Percentiles rank a stretch among this genome's conserved stretches.
These are phyloP conservation scores for Andrena chrysosceles DNA, from an alignment of 2,888 invertebrate species.

Conservation along the genomic window DNA sequence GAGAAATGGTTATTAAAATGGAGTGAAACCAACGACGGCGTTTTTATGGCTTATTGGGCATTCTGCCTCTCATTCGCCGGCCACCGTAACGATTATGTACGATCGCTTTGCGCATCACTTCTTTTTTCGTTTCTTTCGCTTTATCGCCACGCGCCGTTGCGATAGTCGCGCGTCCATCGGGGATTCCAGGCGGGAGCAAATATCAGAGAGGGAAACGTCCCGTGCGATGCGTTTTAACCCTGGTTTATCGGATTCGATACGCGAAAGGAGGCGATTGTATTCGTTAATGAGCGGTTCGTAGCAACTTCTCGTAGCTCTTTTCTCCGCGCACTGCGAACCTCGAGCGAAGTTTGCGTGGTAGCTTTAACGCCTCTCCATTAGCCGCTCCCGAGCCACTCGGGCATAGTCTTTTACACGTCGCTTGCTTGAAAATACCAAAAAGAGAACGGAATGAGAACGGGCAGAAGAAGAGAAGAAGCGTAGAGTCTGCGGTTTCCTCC, in stretches of 20 bases:
- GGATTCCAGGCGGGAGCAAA: not conserved
- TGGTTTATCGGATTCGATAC: slow-evolving; percentile 16
- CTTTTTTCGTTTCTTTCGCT: slow-evolving; percentile 12
- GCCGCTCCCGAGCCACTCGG: slow-evolving; percentile 10
- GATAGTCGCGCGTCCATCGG: slow-evolving; percentile 6
- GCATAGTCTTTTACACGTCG: slow-evolving; percentile 29
- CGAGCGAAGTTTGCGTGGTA: slow-evolving; percentile 41
- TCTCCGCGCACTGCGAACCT: slow-evolving; percentile 35
- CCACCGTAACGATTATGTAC: slow-evolving; percentile 32
- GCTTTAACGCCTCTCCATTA: slow-evolving; percentile 58
- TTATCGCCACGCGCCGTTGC: slow-evolving; percentile 21
- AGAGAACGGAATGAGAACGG: slow-evolving; percentile 34
- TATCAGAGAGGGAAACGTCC: not conserved
- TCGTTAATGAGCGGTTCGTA: slow-evolving; percentile 14
- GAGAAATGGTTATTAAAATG: slow-evolving; percentile 70
- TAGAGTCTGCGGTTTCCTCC: slow-evolving; percentile 51
- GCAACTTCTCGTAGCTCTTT: slow-evolving; percentile 18
- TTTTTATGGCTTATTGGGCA: slow-evolving; percentile 60
- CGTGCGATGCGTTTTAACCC: not conserved
- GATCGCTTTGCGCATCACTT: slow-evolving; percentile 15
- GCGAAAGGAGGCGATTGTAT: slow-evolving; percentile 16
- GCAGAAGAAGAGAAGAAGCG: slow-evolving; percentile 18
- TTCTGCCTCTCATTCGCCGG: slow-evolving; percentile 49
- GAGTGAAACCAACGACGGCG: slow-evolving; percentile 63
- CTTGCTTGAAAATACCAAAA: slow-evolving; percentile 12